Evolutionary conservation across 2,113 vertebrate genomes (phyloP), one percentile per base, ranked within the genome.

Genomic region (Myotis brandtii): DNA sequence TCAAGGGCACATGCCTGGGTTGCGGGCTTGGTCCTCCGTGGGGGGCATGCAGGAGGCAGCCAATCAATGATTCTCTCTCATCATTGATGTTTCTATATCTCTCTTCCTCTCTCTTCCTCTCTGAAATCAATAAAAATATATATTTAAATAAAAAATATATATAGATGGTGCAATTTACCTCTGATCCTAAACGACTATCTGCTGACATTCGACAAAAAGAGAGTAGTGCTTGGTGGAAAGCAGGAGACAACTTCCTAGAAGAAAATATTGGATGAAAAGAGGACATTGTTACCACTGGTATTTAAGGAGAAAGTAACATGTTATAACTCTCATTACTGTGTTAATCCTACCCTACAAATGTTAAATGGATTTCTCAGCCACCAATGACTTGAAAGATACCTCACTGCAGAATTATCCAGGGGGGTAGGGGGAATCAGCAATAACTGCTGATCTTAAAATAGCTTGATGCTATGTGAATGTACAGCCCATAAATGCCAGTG

Each of bases 141-240:
- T 62, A 62, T 62, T 11, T 25, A 62, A 56, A 56, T 21, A 56
- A 59, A 25, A 46, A 46, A 46, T 10, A 46, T 46, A 46, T 46
- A 62, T 62, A 62, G 12, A 27, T 62, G 27, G 20, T 46, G n/a
- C 59, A 37, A 94, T 89, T 98, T 98, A 99, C 99, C 99, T 99
- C 99, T 95, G 99, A 99, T 98, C 99, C 99, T 96, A 99, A 99
- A 91, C 99, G 99, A 97, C 99, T 99, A 97, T 99, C 99, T 62
- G 99, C 99, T 97, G 99, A 99, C 99, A 99, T 99, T 97, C 99
- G 99, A 98, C 99, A 99, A 98, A 99, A 99, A 95, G 99, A 99
- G 77, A 99, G 98, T 59, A 99, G 98, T 90, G 99, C 99, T 98
- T 99, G 99, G 98, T 99, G 99, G 98, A 99, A 99, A 97, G 99